Evolutionary conservation across 2,888 invertebrate species (phyloP).

Genomic region (Quadriops clusia): DNA sequence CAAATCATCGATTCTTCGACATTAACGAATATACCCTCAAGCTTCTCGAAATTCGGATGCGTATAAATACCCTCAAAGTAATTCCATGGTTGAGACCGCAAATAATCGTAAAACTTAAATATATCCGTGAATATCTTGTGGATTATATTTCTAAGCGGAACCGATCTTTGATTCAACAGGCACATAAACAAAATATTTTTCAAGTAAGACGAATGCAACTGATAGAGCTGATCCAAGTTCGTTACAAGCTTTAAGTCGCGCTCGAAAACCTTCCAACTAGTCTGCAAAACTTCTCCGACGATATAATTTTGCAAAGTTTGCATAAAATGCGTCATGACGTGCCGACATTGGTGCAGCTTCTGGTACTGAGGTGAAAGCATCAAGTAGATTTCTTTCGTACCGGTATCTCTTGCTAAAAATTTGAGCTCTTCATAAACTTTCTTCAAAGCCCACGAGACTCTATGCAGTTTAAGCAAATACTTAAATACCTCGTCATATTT

Average conservation of each 20-base stretch:
- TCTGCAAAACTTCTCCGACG: conserved; percentile 61
- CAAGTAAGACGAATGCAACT: conserved; percentile 59
- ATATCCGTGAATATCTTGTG: conserved; percentile 62
- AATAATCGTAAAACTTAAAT: conserved; percentile 54
- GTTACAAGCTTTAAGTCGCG: conserved; percentile 51
- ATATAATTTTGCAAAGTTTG: conserved; percentile 66
- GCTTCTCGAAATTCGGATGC: conserved; percentile 49
- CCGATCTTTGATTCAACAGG: conserved; percentile 57
- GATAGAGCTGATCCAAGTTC: conserved; percentile 61
- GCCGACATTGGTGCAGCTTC: conserved; percentile 57
- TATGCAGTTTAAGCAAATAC: conserved; percentile 60
- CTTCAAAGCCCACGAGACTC: conserved; percentile 65
- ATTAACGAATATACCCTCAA: conserved; percentile 35
- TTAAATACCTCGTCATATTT: conserved; percentile 66
- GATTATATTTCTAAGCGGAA: conserved; percentile 54
- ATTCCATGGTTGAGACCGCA: conserved; percentile 47
- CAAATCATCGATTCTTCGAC: conserved; percentile 50
- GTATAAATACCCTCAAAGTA: conserved; percentile 39
- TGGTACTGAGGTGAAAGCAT: conserved; percentile 56
- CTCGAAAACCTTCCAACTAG: conserved; percentile 64
- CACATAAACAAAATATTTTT: conserved; percentile 65
- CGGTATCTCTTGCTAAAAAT: conserved; percentile 26
- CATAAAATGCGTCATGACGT: conserved; percentile 65
- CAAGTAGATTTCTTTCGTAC: conserved; percentile 34
- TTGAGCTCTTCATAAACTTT: conserved; percentile 51